Evolutionary conservation across 2,888 invertebrate species (phyloP), one percentile per base, ranked within the genome.

Genomic region (Agrilus mali): DNA sequence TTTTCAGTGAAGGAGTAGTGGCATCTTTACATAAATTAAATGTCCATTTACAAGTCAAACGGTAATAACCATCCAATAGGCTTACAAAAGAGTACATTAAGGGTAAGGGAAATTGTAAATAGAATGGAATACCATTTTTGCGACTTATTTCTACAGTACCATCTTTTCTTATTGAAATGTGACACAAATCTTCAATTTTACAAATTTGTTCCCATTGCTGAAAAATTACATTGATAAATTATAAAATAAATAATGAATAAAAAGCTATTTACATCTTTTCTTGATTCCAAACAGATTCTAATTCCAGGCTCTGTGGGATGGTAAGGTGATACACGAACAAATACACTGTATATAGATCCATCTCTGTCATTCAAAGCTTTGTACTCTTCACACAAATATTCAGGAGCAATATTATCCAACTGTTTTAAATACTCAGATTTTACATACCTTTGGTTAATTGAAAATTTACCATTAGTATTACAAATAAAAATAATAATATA

Each of bases 1-100:
- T 77, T 55, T 77, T 75, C 45, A 93, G 66, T 4, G 86, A 85
- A 4, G 90, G 92, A 0, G 89, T 86, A 44, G 77, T 71, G 43
- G 87, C 77, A 55, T 87, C 83, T 60, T 80, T 81, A 59, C 90
- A 93, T 47, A 93, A 71, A 69, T 90, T 89, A 59, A 88, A 87
- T 33, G 84, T 90, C 90, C 90, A 93, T 67, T 89, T 92, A 36
- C 82, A 80, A 58, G 82, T 82, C 53, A 89, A 69, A 56, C 88
- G 78, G 61, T 90, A 92, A 65, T 93, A 93, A 43, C 90, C 90
- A 64, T 88, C 85, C 48, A 92, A 68, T 42, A 82, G 72, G 45
- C 86, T 83, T 48, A 90, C 82, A 63, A 89, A 88, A 0, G 88
- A 86, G 43, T 81, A 76, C 59, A 87, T 70, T 38, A 76, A 69